phyloP scores from a whole-genome alignment of 2,797 vertebrate species.

The Lacerta bilineata region DNA sequence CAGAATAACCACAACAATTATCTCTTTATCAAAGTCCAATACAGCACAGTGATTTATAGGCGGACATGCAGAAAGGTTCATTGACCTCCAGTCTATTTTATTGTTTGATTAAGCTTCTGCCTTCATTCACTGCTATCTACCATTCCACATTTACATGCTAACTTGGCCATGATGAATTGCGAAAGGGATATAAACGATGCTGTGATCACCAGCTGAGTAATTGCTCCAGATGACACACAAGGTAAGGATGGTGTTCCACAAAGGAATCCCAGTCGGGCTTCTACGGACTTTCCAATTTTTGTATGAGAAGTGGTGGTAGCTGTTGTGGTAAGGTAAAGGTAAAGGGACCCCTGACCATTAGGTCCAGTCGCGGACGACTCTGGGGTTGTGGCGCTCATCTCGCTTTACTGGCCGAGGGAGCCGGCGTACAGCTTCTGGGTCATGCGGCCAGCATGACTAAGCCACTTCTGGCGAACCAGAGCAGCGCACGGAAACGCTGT shows the following conservation, averaged over 20 bases:
- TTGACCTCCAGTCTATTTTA: neutral
- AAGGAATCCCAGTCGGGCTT: neutral
- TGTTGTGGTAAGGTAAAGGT: no score
- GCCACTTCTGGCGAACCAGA: no score
- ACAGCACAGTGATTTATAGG: neutral
- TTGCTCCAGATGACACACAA: slow-evolving; percentile 1
- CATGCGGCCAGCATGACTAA: no score
- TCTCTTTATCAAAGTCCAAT: neutral
- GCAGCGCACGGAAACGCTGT: no score
- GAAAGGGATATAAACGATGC: slow-evolving; percentile 3
- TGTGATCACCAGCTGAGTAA: neutral
- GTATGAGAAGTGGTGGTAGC: neutral
- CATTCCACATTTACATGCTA: slow-evolving; percentile 6
- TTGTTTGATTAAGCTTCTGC: slow-evolving; percentile 14
- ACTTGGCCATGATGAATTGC: neutral
- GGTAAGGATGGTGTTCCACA: neutral
- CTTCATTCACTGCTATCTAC: neutral
- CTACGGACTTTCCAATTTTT: neutral
- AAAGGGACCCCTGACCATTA: no score
- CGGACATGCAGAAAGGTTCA: neutral
- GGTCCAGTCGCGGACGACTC: no score
- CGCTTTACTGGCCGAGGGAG: no score
- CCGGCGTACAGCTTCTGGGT: no score
- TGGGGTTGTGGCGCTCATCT: no score
- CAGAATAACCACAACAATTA: neutral